Evolutionary conservation across 92 coral and sea anemone genomes (phyloP), one percentile per base, ranked within the genome.

Genomic region (Actinernus sp.): DNA sequence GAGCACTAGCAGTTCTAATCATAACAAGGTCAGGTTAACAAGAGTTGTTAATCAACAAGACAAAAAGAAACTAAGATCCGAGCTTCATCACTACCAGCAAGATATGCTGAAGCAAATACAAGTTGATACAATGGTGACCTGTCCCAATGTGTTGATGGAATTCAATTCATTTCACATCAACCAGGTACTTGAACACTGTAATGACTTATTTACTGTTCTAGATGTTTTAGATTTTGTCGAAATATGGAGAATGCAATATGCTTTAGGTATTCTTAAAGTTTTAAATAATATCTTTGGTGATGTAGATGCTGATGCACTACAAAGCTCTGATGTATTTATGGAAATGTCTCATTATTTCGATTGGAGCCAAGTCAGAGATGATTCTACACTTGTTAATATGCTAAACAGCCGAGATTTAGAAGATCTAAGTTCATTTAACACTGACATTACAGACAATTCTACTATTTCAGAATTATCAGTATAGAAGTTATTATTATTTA

Each of bases 151-250:
- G 23, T 34, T 87, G 11, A 29, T 87, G 24, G 85, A 81, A 63
- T 74, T 87, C 31, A 81, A 87, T 61, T 13, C 40, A 0, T 87
- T 87, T 38, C 93, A 87, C 58, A 74, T 87, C 19, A 62, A 81
- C 8, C 93, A 87, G 57, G 78, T 74, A 22, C 50, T 74, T 55
- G 54, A 38, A 43, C 16, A 49, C 16, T 68, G 81, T 48, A 2
- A 74, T 49, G 29, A 45, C 1, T 28, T 87, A 28, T 87, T 81
- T 53, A 34, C 80, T 11, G 18, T 87, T 6, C n/a, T 61, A 26
- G 88, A 87, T 45, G 49, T 82, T 28, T 26, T 68, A 5, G 7
- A 52, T 7, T 63, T 24, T 23, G 78, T 82, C 34, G 88, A 87
- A 59, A 71, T 87, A 22, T 87, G 93, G 88, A 23, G 88, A 32